Base-by-base conservation (phyloP, 2,888 invertebrate species). In the Hypena proboscidalis region DNA sequence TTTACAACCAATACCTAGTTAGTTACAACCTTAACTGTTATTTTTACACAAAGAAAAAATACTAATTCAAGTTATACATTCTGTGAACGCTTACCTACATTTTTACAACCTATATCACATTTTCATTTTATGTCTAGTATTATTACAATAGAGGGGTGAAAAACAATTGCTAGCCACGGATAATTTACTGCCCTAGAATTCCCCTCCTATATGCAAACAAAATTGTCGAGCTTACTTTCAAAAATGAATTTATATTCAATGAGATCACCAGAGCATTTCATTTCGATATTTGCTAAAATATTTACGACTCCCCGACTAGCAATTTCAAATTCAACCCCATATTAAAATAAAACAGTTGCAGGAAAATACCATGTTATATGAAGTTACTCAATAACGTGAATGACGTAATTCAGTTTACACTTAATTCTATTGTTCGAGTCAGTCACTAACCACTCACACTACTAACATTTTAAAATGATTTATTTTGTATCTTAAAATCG, bases 21-120 rank as follows among this genome's bases (percentile, higher is more conserved):
- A 82, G 67, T 77, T 83, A 84, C 78, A 81, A 77, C 72, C 77
- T 79, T 77, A 77, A 49, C 67, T 70, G 74, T 46, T 62, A 74
- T 79, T 77, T 80, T 77, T 77, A 85, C 83, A 84, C 70, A 72
- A 73, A 64, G 62, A 66, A 72, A 72, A 69, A 58, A 58, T 59
- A 63, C 61, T 75, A 71, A 67, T 75, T 71, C 76, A 56, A 53
- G 57, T 61, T 64, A 81, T 74, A 84, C 76, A 78, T 77, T 80
- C 80, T 73, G 73, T 78, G 77, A 85, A 83, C 78, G 63, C 82
- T 88, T 88, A 83, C 30, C 65, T 77, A 80, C 70, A 65, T 85
- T 87, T 90, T 89, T 90, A 90, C 90, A 90, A 80, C 78, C 89
- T 90, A 90, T 90, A 90, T 90, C 90, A 90, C 90, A 90, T 89